These are phyloP conservation scores for Motacilla tschutschensis DNA, from an alignment of 2,113 vertebrate species.

Conservation along the genomic window DNA sequence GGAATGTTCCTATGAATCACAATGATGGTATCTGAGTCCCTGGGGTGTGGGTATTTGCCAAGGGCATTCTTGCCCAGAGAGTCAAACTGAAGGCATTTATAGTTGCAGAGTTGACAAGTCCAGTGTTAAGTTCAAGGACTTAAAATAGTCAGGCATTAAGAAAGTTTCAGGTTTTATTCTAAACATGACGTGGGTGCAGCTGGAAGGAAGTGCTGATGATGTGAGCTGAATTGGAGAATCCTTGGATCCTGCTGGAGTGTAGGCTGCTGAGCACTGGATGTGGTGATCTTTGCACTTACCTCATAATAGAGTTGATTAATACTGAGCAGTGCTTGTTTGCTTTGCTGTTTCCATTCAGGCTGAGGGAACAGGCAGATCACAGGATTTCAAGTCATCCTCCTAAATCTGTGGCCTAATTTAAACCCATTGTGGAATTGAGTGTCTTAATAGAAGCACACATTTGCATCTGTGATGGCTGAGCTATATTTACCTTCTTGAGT, in stretches of 20 bases:
- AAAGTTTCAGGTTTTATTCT: background rate
- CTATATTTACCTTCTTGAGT: background rate
- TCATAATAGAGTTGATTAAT: slow-evolving; percentile 15
- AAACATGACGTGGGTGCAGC: background rate
- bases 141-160: background rate
- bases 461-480: background rate
- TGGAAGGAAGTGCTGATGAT: background rate
- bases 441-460: background rate
- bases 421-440: background rate
- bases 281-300: background rate
- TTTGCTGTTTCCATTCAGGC: background rate
- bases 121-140: background rate
- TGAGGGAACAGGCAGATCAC: background rate
- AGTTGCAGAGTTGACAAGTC: background rate
- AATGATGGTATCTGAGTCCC: background rate
- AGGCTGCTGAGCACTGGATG: background rate
- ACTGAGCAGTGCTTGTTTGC: background rate
- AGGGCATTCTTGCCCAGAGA: slow-evolving; percentile 5
- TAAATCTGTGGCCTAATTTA: slow-evolving; percentile 2
- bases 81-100: slow-evolving; percentile 10
- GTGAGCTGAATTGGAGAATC: background rate
- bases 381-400: background rate
- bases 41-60: slow-evolving; percentile 15
- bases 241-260: background rate
- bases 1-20: background rate